Evolutionary conservation across 1,140 invertebrate genomes (phyloP).

Genomic region (Paramacrobiotus metropolitanus): DNA sequence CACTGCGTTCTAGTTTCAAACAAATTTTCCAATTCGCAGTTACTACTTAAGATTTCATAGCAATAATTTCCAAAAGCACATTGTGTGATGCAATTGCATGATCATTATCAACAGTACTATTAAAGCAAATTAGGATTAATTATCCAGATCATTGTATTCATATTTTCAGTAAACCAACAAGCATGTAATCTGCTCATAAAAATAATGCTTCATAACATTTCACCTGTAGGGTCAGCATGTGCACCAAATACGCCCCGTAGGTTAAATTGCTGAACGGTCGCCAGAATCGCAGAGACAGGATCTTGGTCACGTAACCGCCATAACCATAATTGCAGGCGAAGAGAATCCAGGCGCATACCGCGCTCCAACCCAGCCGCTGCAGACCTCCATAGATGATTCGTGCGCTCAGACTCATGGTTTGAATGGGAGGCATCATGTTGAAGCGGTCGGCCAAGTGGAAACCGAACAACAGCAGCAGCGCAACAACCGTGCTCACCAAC

Average conservation of each 20-base stretch:
- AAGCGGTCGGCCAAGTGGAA: not conserved
- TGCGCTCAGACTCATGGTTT: not conserved
- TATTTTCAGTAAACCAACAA: too few relatives aligned
- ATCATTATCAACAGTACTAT: too few relatives aligned
- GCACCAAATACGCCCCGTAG: not conserved
- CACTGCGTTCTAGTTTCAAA: too few relatives aligned
- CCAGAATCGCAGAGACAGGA: not conserved
- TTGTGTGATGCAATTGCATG: too few relatives aligned
- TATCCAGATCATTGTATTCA: too few relatives aligned
- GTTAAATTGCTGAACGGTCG: not conserved
- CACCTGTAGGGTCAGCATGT: slow-evolving; percentile 1
- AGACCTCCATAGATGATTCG: not conserved
- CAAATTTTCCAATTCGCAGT: too few relatives aligned
- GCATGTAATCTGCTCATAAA: too few relatives aligned
- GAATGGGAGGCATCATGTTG: not conserved
- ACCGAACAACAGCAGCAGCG: not conserved
- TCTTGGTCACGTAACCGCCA: not conserved
- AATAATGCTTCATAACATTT: not conserved
- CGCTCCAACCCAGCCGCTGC: not conserved
- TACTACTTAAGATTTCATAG: too few relatives aligned
- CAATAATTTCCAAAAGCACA: too few relatives aligned
- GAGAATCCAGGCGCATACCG: not conserved
- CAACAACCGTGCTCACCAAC: not conserved
- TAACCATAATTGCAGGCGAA: slow-evolving; percentile 1
- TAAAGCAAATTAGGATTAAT: too few relatives aligned